Conservation (phyloP, 2,113 vertebrate species). For the Peromyscus polionotus region DNA sequence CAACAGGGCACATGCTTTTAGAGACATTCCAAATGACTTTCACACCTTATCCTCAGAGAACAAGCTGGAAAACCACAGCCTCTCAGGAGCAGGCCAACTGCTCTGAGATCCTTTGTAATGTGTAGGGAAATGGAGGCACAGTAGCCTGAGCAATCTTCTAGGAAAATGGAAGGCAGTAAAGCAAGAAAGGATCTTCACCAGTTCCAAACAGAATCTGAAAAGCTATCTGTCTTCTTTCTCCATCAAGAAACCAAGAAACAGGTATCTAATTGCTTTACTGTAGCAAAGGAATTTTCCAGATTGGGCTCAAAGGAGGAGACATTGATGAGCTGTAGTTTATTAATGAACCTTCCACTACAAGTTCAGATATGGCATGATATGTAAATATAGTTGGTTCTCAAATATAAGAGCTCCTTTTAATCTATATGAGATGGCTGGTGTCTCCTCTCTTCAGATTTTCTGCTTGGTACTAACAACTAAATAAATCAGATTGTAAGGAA, state of each 20-base stretch:
- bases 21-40: background rate
- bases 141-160: background rate
- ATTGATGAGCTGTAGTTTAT: background rate
- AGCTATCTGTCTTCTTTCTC: background rate
- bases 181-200: background rate
- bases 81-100: background rate
- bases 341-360: background rate
- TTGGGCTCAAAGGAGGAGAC: background rate
- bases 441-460: background rate
- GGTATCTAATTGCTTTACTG: background rate
- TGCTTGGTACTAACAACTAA: conserved; percentile 27
- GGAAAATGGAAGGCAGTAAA: background rate
- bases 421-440: background rate
- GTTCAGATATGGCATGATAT: background rate
- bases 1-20: conserved; percentile 5
- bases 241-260: conserved; percentile 45
- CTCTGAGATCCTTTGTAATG: background rate
- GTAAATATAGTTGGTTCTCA: background rate
- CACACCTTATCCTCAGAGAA: background rate
- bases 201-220: background rate
- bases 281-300: conserved; percentile 16
- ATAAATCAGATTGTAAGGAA: conserved; percentile 21
- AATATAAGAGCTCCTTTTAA: background rate
- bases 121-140: background rate
- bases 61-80: background rate